phyloP scores from a whole-genome alignment of 2,113 vertebrate species.

The Odocoileus virginianus region DNA sequence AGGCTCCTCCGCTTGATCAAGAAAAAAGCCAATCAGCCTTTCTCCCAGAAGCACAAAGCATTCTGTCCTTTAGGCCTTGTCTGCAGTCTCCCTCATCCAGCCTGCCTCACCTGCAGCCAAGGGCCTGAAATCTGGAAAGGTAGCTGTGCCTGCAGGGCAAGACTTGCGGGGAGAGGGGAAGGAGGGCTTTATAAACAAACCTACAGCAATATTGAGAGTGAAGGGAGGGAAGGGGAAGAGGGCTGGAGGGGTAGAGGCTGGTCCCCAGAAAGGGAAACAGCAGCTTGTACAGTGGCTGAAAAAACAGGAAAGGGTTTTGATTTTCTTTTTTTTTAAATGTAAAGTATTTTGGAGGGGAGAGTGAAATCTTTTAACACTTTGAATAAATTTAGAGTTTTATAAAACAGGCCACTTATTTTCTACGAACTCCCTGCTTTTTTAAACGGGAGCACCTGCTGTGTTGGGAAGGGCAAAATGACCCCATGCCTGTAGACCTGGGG shows the following conservation, averaged over 20 bases:
- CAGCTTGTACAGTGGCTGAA: constrained; percentile 27
- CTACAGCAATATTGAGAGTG: constrained; percentile 40
- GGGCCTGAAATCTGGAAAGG: not conserved
- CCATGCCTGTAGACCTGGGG: not conserved
- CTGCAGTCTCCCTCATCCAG: not conserved
- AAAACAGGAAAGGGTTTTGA: constrained; percentile 43
- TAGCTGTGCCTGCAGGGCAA: not conserved
- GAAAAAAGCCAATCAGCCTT: constrained; percentile 18
- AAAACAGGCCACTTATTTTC: constrained; percentile 49
- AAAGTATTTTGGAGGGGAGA: constrained; percentile 78
- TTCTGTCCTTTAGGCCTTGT: not conserved
- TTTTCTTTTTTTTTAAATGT: constrained; percentile 58
- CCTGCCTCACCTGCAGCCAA: not conserved
- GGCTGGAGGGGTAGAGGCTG: not conserved
- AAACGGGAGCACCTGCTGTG: not conserved
- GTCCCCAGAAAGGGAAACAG: constrained; percentile 31
- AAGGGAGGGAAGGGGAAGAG: not conserved
- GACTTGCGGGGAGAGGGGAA: not conserved
- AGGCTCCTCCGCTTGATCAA: not conserved
- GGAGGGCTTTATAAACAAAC: constrained; percentile 46
- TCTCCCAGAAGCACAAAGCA: constrained; percentile 63
- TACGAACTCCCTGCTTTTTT: not conserved
- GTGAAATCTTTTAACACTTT: constrained; percentile 78
- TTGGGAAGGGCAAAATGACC: not conserved
- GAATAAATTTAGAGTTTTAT: constrained; percentile 80